Percentiles rank a stretch among this genome's conserved stretches.
Evolutionary conservation across 2,113 vertebrate species (phyloP).

Genomic region (Phoxinus phoxinus): DNA sequence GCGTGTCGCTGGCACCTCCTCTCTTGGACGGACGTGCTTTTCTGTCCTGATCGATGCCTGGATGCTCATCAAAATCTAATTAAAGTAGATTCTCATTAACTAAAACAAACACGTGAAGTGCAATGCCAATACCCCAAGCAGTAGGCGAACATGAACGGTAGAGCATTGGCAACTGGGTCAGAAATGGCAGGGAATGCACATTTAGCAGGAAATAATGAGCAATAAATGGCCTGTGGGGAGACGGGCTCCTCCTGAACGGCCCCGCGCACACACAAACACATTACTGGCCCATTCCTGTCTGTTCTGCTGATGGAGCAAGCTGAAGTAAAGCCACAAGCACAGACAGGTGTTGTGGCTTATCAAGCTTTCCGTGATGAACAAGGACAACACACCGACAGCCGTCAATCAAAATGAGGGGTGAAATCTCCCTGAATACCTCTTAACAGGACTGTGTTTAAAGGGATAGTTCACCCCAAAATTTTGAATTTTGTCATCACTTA

Average conservation of each 20-base stretch:
- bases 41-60: slow-evolving; percentile 55
- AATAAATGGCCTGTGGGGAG: slow-evolving; percentile 42
- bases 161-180: slow-evolving; percentile 24
- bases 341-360: slow-evolving; percentile 32
- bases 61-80: slow-evolving; percentile 68
- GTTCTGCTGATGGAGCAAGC: slow-evolving; percentile 30
- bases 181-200: slow-evolving; percentile 20
- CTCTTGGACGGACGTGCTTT: slow-evolving; percentile 35
- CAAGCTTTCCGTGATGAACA: slow-evolving; percentile 1
- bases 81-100: slow-evolving; percentile 63
- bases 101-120: slow-evolving; percentile 64
- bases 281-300: neutral
- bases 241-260: neutral
- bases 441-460: neutral
- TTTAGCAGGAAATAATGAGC: slow-evolving; percentile 48
- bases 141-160: slow-evolving; percentile 7
- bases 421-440: neutral
- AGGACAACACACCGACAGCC: slow-evolving; percentile 13
- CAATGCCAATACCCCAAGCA: slow-evolving; percentile 50
- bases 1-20: slow-evolving; percentile 45
- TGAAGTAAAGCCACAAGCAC: slow-evolving; percentile 1
- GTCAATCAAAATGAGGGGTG: slow-evolving; percentile 37
- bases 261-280: slow-evolving; percentile 1
- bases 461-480: too few relatives aligned
- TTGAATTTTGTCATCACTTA: too few relatives aligned